Base-by-base conservation (phyloP, 2,113 vertebrate genomes). In the Hippocampus mohnikei region DNA sequence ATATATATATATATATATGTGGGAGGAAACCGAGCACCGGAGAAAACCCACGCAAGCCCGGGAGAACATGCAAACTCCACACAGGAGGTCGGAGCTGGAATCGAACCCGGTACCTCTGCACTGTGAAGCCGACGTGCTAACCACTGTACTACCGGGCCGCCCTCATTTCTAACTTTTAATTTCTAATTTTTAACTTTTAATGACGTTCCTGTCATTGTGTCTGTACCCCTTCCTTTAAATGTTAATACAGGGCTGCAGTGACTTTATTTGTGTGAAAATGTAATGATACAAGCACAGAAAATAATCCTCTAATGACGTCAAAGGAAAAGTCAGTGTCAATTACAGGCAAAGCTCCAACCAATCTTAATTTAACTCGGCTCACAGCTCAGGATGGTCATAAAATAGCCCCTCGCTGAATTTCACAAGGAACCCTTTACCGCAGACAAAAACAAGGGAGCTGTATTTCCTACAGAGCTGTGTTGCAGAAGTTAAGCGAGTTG, bases 401-500 rank as follows among this genome's bases (percentile, higher is more conserved):
- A 44, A 33, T 33, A 8, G 68, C 65, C 29, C 1, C 33, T 1
- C 16, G 63, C 63, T 46, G 33, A 21, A 62, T 21, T 25, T 23
- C 59, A 64, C 64, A 11, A 29, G 44, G 44, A 65, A 63, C 50
- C 23, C 21, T 53, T 23, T 29, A 52, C 42, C 53, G 65, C 63
- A 33, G 29, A 65, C 27, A 56, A 10, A 41, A 62, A 12, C 50
- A 73, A 78, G 68, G 72, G 73, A 15, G 15, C 70, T 71, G 74
- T 23, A 67, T 70, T 76, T 70, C 27, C 55, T 70, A 15, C 64
- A 69, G 18, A 18, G 67, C 73, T 23, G 48, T 9, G 67, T 44
- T n/a, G 8, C 23, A 85, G 70, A 66, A 66, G 68, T 82, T 79
- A 60, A 50, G 46, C 6, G 48, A 67, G 69, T 69, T 88, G 84